phyloP scores from a whole-genome alignment of 2,113 vertebrate genomes.

The human (Homo sapiens) region GRCh38 chr1:95943001-95943500 shows the following conservation, averaged over 20 bases:
- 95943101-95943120: background rate
- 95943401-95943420: background rate
- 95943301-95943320: background rate
- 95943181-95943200: background rate
- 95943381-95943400: background rate
- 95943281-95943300: constrained; percentile 3
- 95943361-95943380: background rate
- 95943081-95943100: background rate
- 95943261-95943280: background rate
- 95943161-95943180: background rate
- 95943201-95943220: background rate
- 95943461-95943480: background rate
- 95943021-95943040: background rate
- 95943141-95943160: background rate
- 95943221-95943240: background rate
- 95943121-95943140: background rate
- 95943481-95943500: background rate
- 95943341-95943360: background rate
- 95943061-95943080: background rate
- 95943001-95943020: background rate
- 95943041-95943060: background rate
- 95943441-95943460: background rate
- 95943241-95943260: background rate
- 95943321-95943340: background rate
- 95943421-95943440: background rate